These are phyloP conservation scores for Pelosia muscerda DNA, from an alignment of 2,888 invertebrate species.

Conservation along the genomic window DNA sequence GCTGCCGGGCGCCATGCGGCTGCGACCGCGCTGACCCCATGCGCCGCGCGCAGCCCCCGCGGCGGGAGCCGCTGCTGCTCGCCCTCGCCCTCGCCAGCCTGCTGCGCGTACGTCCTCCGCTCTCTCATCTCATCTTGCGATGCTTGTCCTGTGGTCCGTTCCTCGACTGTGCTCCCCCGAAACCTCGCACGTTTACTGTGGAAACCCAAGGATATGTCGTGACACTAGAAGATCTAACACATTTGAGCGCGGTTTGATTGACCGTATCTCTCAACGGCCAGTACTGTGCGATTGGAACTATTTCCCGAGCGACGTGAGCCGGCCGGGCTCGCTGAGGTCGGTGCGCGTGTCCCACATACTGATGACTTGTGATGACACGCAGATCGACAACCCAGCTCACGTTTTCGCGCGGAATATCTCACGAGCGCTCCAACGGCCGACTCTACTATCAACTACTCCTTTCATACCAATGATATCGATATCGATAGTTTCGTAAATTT, in stretches of 20 bases:
- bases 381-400: conserved; percentile 40
- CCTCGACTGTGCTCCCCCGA: not conserved
- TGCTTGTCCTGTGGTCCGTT: not conserved
- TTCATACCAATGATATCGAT: not conserved
- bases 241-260: not conserved
- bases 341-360: conserved; percentile 47
- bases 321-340: conserved; percentile 19
- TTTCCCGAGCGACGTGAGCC: conserved; percentile 32
- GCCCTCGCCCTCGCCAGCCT: conserved; percentile 79
- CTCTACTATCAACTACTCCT: conserved; percentile 12
- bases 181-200: too few species aligned
- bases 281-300: conserved; percentile 21
- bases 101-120: conserved; percentile 70
- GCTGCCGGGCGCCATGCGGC: conserved; percentile 70
- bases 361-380: conserved; percentile 24
- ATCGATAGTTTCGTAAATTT: not conserved
- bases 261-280: not conserved
- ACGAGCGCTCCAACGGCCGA: conserved; percentile 8
- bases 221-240: not conserved
- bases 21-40: conserved; percentile 75
- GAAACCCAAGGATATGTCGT: not conserved
- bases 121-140: conserved; percentile 7
- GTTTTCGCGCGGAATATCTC: conserved; percentile 25
- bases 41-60: conserved; percentile 73
- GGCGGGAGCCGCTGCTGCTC: conserved; percentile 77